Evolutionary conservation across 2,797 vertebrate genomes (phyloP), one percentile per base, ranked within the genome.

Genomic region (Sebastes kiyomatsui): DNA sequence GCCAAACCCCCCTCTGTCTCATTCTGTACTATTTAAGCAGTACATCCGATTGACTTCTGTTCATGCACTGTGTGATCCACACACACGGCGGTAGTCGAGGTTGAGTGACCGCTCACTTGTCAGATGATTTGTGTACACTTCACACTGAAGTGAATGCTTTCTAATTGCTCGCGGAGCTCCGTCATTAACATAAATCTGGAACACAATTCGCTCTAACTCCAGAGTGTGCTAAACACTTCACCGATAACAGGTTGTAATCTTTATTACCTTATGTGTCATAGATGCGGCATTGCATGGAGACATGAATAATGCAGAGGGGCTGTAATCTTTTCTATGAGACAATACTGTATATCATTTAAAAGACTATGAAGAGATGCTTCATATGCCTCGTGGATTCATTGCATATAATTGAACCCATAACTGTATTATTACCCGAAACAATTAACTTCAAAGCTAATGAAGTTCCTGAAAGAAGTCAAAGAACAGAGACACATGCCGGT

Each of bases 201-300:
- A 73, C 78, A 82, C 79, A 85, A 89, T 92, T 91, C 90, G 86
- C 86, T 90, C 83, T 75, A 83, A 87, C 88, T 87, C 88, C 70
- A 90, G 88, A 87, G 84, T 90, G 86, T 91, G 86, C 91, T 92
- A 89, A 94, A 93, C 91, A 91, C 89, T 89, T 84, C 75, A 88
- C 65, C 90, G 92, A 94, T 88, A 93, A 92, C 80, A 88, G 87
- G 92, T 93, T 93, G 85, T 91, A 92, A 92, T 90, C 92, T 94
- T 95, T 93, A 95, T 94, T 91, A 85, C 89, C 91, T 88, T 91
- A 85, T 84, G 86, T 93, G 89, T 94, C 90, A 92, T 87, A 88
- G 83, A 85, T 88, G 72, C 72, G 10, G 84, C 88, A 82, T 85
- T 79, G 88, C 85, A 82, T 76, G 64, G 80, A 80, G 75, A 87